Percentiles rank a stretch among this genome's conserved stretches.
Conservation (phyloP, 1,140 invertebrate species). For the Cherax quadricarinatus region DNA sequence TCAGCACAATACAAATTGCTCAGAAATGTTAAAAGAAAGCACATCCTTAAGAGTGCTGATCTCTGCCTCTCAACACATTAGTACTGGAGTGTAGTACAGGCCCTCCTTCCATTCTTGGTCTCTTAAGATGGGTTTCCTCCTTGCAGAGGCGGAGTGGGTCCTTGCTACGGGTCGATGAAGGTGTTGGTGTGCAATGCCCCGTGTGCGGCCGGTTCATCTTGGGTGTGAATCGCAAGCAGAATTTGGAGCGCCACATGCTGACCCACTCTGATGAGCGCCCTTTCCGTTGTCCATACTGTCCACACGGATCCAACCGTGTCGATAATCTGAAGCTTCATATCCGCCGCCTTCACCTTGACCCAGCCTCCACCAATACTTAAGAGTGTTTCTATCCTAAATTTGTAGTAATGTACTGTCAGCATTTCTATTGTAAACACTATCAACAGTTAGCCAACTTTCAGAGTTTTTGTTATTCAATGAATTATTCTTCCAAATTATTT, state of each 20-base stretch:
- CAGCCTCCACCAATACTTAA: constrained; percentile 16
- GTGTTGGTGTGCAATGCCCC: constrained; percentile 58
- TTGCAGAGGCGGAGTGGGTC: constrained; percentile 59
- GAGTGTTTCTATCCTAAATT: background rate
- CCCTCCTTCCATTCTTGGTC: constrained; percentile 20
- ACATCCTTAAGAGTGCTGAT: background rate
- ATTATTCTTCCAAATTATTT: background rate
- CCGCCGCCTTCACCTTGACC: constrained; percentile 50
- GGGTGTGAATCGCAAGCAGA: constrained; percentile 65
- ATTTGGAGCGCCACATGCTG: constrained; percentile 84
- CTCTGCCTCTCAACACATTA: background rate
- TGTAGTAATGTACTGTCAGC: background rate
- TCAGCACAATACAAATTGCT: background rate
- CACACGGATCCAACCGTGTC: constrained; percentile 77
- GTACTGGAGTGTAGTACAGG: background rate
- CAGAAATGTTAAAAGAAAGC: background rate
- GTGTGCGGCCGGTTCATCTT: constrained; percentile 62
- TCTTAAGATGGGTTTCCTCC: constrained; percentile 57
- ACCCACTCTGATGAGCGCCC: constrained; percentile 86
- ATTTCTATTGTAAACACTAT: background rate
- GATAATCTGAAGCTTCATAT: constrained; percentile 71
- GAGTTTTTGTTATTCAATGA: background rate
- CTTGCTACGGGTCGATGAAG: constrained; percentile 40
- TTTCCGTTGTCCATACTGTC: constrained; percentile 87
- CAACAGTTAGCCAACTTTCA: background rate